Conservation (phyloP, 2,113 vertebrate genomes). For the Syngnathus floridae region DNA sequence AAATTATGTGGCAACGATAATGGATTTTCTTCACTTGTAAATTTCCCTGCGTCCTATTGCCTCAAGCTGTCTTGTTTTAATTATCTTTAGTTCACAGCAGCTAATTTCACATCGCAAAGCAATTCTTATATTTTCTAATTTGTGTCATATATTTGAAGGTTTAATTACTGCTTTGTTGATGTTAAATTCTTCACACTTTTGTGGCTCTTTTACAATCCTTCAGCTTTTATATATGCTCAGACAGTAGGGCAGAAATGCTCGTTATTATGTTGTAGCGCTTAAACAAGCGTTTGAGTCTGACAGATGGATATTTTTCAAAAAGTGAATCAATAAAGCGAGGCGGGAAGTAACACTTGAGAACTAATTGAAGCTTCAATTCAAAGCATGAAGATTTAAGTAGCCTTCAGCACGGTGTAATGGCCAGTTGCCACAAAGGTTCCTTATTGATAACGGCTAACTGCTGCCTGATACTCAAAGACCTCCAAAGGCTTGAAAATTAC, state of each 20-base stretch:
- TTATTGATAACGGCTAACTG: conserved; percentile 30
- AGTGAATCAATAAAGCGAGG: conserved; percentile 10
- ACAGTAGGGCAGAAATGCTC: background rate
- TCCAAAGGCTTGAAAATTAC: conserved; percentile 23
- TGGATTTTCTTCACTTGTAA: too few relatives aligned
- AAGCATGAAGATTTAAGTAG: conserved; percentile 17
- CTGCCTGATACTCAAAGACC: conserved; percentile 24
- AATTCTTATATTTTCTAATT: too few relatives aligned
- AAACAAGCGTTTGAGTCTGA: conserved; percentile 12
- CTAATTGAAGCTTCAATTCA: conserved; percentile 31
- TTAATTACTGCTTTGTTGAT: too few relatives aligned
- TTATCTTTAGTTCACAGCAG: too few relatives aligned
- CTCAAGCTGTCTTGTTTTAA: too few relatives aligned
- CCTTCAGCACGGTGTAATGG: conserved; percentile 19
- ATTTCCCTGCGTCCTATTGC: too few relatives aligned
- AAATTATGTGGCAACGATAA: too few relatives aligned
- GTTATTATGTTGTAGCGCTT: background rate
- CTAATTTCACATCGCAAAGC: too few relatives aligned
- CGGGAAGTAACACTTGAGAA: conserved; percentile 21
- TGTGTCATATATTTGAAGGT: too few relatives aligned
- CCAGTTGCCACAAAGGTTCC: conserved; percentile 22
- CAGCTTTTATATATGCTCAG: too few relatives aligned
- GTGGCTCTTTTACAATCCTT: too few relatives aligned
- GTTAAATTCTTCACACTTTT: too few relatives aligned
- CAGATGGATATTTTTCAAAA: conserved; percentile 14